Conservation (phyloP, 2,888 invertebrate species). For the Calameuta filiformis region DNA sequence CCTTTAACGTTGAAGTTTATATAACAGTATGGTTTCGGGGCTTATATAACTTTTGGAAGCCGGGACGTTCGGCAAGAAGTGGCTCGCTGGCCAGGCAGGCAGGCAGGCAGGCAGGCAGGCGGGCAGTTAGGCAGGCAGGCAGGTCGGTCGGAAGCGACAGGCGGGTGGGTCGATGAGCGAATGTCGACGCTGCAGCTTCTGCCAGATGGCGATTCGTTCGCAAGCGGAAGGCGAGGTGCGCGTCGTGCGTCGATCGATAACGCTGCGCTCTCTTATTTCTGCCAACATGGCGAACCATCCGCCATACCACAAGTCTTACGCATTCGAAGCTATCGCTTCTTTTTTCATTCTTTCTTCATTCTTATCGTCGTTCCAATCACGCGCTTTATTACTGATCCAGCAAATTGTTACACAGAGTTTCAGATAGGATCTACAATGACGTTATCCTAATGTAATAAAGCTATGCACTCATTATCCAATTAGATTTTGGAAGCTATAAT, state of each 20-base stretch:
- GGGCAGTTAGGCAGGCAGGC: too few relatives aligned
- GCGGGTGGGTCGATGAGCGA: constrained; percentile 55
- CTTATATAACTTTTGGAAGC: constrained; percentile 46
- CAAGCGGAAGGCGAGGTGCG: constrained; percentile 20
- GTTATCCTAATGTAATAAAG: neutral
- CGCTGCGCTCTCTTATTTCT: constrained; percentile 41
- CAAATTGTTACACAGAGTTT: neutral
- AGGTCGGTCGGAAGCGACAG: constrained; percentile 13
- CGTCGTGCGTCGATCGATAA: constrained; percentile 56
- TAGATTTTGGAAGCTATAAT: neutral
- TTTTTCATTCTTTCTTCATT: neutral
- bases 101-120: too few relatives aligned
- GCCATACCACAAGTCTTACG: constrained; percentile 17
- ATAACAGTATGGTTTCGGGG: constrained; percentile 38
- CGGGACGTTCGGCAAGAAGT: constrained; percentile 17
- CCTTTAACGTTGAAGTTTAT: constrained; percentile 31
- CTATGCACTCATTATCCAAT: neutral
- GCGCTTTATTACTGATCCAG: neutral
- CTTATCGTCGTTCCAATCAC: neutral
- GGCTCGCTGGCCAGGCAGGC: constrained; percentile 17
- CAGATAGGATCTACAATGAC: neutral
- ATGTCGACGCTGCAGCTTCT: constrained; percentile 25
- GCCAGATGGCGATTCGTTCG: constrained; percentile 55
- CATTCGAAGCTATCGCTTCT: neutral
- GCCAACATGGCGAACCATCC: constrained; percentile 56